Conservation (phyloP, 2,113 vertebrate genomes). For the Ictalurus punctatus region DNA sequence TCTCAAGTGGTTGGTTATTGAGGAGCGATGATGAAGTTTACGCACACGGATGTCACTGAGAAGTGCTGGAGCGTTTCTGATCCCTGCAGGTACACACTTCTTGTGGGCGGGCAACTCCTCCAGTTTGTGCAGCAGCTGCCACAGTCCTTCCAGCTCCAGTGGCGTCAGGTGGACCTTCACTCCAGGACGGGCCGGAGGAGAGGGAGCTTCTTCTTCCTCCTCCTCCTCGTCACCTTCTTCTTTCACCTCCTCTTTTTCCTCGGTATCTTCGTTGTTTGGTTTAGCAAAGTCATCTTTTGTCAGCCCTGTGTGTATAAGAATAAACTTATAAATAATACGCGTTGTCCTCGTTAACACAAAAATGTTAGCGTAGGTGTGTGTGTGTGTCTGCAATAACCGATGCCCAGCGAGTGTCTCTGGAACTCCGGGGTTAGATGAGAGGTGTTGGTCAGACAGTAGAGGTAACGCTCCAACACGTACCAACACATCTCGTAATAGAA, state of each 20-base stretch:
- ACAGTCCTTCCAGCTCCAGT: slow-evolving; percentile 91
- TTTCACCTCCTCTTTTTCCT: slow-evolving; percentile 48
- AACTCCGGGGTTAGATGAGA: slow-evolving; percentile 95
- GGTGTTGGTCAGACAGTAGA: slow-evolving; percentile 89
- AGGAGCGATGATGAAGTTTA: not conserved
- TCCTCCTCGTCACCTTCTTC: slow-evolving; percentile 31
- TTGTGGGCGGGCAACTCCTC: slow-evolving; percentile 90
- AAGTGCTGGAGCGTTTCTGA: slow-evolving; percentile 84
- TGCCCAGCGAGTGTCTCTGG: slow-evolving; percentile 91
- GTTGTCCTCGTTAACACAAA: not conserved
- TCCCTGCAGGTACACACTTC: slow-evolving; percentile 91
- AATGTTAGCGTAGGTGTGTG: not conserved
- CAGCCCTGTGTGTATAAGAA: slow-evolving; percentile 62
- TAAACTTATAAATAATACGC: not conserved
- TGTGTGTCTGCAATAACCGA: slow-evolving; percentile 76
- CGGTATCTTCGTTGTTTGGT: slow-evolving; percentile 25
- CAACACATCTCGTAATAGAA: slow-evolving; percentile 99
- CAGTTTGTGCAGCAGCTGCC: slow-evolving; percentile 90
- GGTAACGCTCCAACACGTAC: slow-evolving; percentile 95
- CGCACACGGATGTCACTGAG: slow-evolving; percentile 85
- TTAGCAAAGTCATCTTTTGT: slow-evolving; percentile 61
- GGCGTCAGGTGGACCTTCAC: slow-evolving; percentile 77
- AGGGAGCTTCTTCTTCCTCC: slow-evolving; percentile 14
- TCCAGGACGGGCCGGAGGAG: slow-evolving; percentile 50
- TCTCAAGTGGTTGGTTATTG: not conserved